These are phyloP conservation scores for Slavum lentiscoides DNA, from an alignment of 2,888 invertebrate genomes.

Conservation along the genomic window DNA sequence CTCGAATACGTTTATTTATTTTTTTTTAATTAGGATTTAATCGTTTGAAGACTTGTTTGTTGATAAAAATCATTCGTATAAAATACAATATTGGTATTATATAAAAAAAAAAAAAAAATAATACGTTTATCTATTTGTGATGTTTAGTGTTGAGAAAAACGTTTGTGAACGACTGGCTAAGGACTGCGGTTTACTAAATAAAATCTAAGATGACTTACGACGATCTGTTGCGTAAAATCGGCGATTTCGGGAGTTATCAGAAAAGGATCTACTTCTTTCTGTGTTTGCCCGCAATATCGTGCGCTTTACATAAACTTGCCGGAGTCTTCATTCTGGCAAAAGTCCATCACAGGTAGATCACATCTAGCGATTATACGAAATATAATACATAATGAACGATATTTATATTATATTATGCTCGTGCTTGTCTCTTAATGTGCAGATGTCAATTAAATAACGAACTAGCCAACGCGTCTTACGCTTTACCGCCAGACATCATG, in stretches of 20 bases:
- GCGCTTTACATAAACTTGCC: constrained; percentile 74
- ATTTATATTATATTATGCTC: background rate
- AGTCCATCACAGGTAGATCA: constrained; percentile 65
- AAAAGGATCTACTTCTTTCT: constrained; percentile 70
- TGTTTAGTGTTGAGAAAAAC: no score
- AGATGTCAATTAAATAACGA: constrained; percentile 69
- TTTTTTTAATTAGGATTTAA: no score
- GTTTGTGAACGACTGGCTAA: no score
- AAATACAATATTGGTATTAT: no score
- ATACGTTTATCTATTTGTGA: no score
- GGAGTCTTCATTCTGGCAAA: constrained; percentile 73
- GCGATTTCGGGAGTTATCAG: constrained; percentile 74
- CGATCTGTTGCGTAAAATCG: constrained; percentile 69
- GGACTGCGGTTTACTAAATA: no score
- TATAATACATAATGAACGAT: no score
- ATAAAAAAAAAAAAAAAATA: no score
- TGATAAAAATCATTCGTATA: no score
- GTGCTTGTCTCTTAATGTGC: constrained; percentile 33
- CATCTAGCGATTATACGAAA: no score
- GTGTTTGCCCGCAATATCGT: constrained; percentile 72
- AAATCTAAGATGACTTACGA: constrained; percentile 68
- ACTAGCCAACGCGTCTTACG: constrained; percentile 62
- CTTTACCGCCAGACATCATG: constrained; percentile 61
- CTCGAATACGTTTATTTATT: no score
- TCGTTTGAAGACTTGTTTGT: no score